Conservation (phyloP, 2,888 invertebrate species). For the Drosophila kanekoi region DNA sequence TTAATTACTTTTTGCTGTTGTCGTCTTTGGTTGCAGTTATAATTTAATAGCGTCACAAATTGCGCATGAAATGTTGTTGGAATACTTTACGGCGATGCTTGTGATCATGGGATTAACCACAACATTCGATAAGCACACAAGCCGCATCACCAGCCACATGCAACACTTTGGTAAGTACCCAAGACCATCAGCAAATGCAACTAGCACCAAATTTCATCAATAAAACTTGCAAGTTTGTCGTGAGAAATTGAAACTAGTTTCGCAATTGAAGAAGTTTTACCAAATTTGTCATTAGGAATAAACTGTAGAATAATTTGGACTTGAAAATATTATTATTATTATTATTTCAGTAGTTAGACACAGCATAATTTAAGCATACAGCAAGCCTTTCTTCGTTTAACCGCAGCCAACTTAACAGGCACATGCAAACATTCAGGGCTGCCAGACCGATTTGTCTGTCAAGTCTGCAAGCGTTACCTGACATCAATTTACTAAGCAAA, state of each 20-base stretch:
- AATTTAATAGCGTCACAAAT: conserved; percentile 79
- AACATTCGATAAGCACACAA: conserved; percentile 77
- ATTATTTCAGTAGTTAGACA: neutral
- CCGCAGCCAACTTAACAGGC: neutral
- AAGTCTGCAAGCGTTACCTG: neutral
- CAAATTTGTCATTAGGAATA: conserved; percentile 5
- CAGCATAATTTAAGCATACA: neutral
- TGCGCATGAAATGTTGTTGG: conserved; percentile 85
- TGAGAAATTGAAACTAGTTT: conserved; percentile 2
- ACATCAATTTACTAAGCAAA: neutral
- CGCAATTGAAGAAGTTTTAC: neutral
- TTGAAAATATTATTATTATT: conserved; percentile 4
- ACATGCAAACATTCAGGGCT: neutral
- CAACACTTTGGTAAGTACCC: conserved; percentile 78
- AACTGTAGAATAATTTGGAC: neutral
- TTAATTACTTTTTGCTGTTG: conserved; percentile 72
- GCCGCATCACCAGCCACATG: conserved; percentile 61
- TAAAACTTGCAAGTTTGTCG: conserved; percentile 6
- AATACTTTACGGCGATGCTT: conserved; percentile 84
- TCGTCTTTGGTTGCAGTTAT: conserved; percentile 72
- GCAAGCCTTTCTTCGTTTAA: neutral
- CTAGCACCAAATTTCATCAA: no score
- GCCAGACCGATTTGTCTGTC: neutral
- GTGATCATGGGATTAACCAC: conserved; percentile 85
- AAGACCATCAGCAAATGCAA: neutral